phyloP scores from a whole-genome alignment of 1,140 invertebrate species.

The Apis florea region DNA sequence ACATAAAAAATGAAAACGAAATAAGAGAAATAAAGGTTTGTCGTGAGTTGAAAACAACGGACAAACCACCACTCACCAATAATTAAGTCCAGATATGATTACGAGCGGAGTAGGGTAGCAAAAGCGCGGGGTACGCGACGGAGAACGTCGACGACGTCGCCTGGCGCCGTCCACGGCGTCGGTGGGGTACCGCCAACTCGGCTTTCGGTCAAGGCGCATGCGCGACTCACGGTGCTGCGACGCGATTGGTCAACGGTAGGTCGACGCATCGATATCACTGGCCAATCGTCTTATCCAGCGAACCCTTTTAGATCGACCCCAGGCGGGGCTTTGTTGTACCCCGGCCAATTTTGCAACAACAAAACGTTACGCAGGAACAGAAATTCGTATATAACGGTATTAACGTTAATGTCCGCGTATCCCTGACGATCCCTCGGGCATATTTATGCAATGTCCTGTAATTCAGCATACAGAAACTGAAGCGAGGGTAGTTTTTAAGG shows the following conservation, averaged over 20 bases:
- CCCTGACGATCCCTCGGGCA: not conserved
- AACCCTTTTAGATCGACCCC: slow-evolving; percentile 73
- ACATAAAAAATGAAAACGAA: not conserved
- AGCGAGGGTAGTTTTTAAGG: not conserved
- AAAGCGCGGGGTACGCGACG: slow-evolving; percentile 76
- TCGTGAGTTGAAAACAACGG: not conserved
- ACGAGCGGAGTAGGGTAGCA: slow-evolving; percentile 72
- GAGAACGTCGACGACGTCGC: slow-evolving; percentile 76
- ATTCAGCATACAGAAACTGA: not conserved
- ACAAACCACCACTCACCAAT: slow-evolving; percentile 76
- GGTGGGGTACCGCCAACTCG: slow-evolving; percentile 35
- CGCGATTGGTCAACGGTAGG: slow-evolving; percentile 65
- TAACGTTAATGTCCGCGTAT: slow-evolving; percentile 42
- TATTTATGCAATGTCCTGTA: not conserved
- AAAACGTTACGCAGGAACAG: slow-evolving; percentile 54
- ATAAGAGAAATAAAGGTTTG: no score
- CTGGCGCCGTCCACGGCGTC: slow-evolving; percentile 36
- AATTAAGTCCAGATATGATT: slow-evolving; percentile 79
- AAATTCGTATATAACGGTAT: slow-evolving; percentile 35
- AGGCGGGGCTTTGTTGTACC: slow-evolving; percentile 72
- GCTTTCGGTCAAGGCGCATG: slow-evolving; percentile 61
- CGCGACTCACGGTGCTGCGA: slow-evolving; percentile 49
- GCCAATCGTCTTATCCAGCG: slow-evolving; percentile 67
- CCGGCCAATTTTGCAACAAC: slow-evolving; percentile 47
- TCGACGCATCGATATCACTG: slow-evolving; percentile 77